Evolutionary conservation across 1,140 invertebrate genomes (phyloP), one percentile per base, ranked within the genome.

Genomic region (Whitmania pigra): DNA sequence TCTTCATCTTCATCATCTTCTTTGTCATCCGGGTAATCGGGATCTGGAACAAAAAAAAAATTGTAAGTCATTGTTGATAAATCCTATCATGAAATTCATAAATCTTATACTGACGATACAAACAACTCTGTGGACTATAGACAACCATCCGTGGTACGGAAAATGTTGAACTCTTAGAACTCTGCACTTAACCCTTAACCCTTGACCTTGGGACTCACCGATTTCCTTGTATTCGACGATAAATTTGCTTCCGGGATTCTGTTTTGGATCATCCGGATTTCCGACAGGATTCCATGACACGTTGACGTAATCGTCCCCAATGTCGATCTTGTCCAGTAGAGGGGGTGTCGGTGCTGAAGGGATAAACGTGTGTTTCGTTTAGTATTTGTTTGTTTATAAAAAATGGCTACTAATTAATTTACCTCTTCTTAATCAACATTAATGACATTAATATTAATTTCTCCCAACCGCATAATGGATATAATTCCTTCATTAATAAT

Each of bases 161-260:
- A 15, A 49, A 1, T 13, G 15, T 7, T 17, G 43, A 11, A 49
- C 43, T 11, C 43, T n/a, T 49, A 49, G 9, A 15, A 49, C 43
- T 15, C n/a, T n/a, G n/a, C n/a, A n/a, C n/a, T n/a, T n/a, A n/a
- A 11, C 11, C 43, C 43, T 49, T 7, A 3, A 17, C 0, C 43
- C 43, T 49, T 49, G 15, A 17, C 43, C 43, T 17, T 49, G 2
- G 43, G 1, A 31, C n/a, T 60, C 57, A 74, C 73, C 73, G 9
- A 36, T 27, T n/a, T 15, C 20, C n/a, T 60, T 60, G 69, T 72
- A 72, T 63, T 74, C 73, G 13, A 74, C 71, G 31, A 31, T 60
- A 53, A 72, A 72, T 11, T 63, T 49, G 49, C 63, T 71, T n/a
- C 73, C 73, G 18, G 73, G 73, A 53, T 74, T 74, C 36, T 53